Evolutionary conservation across 2,797 vertebrate species (phyloP).

Genomic region (Melanotaenia boesemani): DNA sequence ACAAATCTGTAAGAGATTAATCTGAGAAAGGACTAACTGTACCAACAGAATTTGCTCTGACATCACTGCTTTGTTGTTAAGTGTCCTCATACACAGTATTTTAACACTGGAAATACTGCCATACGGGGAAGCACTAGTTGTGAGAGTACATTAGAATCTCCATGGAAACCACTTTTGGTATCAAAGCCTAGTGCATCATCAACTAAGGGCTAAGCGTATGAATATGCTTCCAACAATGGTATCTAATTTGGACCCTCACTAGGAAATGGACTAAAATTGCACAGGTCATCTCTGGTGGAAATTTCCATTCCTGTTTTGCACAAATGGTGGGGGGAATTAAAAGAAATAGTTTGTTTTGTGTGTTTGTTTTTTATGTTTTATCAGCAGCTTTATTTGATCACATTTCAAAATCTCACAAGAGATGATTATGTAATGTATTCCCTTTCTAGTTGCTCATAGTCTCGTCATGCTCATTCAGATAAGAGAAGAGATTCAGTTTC

Average conservation of each 20-base stretch:
- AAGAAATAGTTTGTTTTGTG: constrained; percentile 1
- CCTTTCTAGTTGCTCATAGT: constrained; percentile 8
- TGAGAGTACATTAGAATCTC: constrained; percentile 84
- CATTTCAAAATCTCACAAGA: constrained; percentile 22
- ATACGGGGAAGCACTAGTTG: constrained; percentile 80
- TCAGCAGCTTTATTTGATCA: constrained; percentile 22
- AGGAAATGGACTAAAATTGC: constrained; percentile 72
- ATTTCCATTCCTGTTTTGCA: constrained; percentile 50
- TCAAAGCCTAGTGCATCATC: constrained; percentile 77
- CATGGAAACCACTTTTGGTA: constrained; percentile 90
- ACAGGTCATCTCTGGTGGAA: constrained; percentile 63
- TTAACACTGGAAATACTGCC: constrained; percentile 53
- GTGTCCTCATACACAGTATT: constrained; percentile 26
- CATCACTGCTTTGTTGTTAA: constrained; percentile 8
- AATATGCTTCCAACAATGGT: constrained; percentile 81
- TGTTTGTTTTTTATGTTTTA: constrained; percentile 1
- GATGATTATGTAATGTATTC: constrained; percentile 22
- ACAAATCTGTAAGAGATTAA: constrained; percentile 13
- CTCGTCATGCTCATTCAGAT: constrained; percentile 20
- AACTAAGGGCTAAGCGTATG: constrained; percentile 72
- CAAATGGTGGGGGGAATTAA: constrained; percentile 12
- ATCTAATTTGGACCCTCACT: constrained; percentile 79
- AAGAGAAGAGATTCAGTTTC: constrained; percentile 2
- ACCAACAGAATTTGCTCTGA: constrained; percentile 3
- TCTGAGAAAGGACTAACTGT: constrained; percentile 1